A percentile compares a stretch with the other conserved stretches of the same genome.
phyloP scores from a whole-genome alignment of 2,888 invertebrate genomes.

The Clistopyga incitator region DNA sequence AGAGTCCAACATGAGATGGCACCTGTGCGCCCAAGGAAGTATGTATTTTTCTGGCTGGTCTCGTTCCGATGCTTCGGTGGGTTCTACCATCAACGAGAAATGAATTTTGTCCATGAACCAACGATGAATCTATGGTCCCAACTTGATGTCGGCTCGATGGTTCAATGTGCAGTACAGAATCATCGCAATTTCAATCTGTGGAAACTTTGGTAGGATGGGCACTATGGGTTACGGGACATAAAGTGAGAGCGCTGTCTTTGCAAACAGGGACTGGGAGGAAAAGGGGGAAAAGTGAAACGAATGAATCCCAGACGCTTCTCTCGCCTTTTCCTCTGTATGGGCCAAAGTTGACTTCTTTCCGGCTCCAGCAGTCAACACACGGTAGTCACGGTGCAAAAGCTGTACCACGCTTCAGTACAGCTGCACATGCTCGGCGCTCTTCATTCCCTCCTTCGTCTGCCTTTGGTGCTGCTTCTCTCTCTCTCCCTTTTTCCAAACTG shows the following conservation, averaged over 20 bases:
- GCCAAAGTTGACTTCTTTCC: slow-evolving; percentile 34
- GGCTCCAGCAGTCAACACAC: slow-evolving; percentile 23
- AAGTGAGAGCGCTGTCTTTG: neutral
- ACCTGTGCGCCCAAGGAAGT: slow-evolving; percentile 3
- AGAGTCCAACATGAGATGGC: neutral
- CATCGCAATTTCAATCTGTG: slow-evolving; percentile 5
- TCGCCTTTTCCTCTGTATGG: slow-evolving; percentile 15
- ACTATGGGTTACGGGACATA: neutral
- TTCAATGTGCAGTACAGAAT: neutral
- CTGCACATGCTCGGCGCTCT: slow-evolving; percentile 13
- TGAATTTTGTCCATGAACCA: slow-evolving; percentile 18
- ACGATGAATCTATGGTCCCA: slow-evolving; percentile 2
- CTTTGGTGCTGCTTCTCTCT: slow-evolving; percentile 6
- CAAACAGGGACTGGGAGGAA: neutral
- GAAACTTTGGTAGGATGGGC: slow-evolving; percentile 24
- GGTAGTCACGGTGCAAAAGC: slow-evolving; percentile 34
- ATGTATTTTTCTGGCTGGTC: slow-evolving; percentile 15
- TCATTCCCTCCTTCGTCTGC: slow-evolving; percentile 24
- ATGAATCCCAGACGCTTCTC: slow-evolving; percentile 6
- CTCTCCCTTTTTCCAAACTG: slow-evolving; percentile 30
- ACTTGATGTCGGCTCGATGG: neutral
- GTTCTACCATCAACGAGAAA: slow-evolving; percentile 20
- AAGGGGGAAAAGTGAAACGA: slow-evolving; percentile 3
- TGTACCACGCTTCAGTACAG: slow-evolving; percentile 28
- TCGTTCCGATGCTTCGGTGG: neutral